Base-by-base conservation (phyloP, 2,888 invertebrate genomes). In the Labia minor region DNA sequence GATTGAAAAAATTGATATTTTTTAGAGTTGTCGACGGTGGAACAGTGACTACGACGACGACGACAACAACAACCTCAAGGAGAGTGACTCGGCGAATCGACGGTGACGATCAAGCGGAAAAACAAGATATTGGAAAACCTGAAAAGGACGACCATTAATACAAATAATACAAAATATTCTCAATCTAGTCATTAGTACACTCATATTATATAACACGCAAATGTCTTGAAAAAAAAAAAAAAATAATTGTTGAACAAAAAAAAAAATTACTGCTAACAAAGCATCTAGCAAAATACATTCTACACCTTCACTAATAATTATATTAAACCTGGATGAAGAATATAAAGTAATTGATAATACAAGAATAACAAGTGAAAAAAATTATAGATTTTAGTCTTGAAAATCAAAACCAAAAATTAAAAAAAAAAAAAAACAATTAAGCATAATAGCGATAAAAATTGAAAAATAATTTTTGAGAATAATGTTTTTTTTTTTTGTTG, bases 11-110 rank as follows among this genome's bases (percentile, higher is more conserved):
- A n/a, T n/a, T n/a, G n/a, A n/a, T n/a, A n/a, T n/a, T 61, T 65
- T 65, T 18, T 61, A 65, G 65, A 65, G 26, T 61, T 65, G 65
- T 65, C 21, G 65, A 65, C 49, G 65, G 65, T 19, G 20, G 19
- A 8, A 65, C 37, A 61, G 65, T 65, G 65, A 65, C 65, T 19
- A 65, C 65, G 1, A 65, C 65, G 10, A 65, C 65, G 21, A 65
- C 65, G 21, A 65, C 61, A 21, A 65, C 65, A 1, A 20, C 61
- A 4, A 65, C 37, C 8, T 19, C 21, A n/a, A 61, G 49, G 3
- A 11, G 8, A n/a, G n/a, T n/a, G 14, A 16, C 14, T 49, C 14
- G 49, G 14, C 49, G 16, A n/a, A 16, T n/a, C 3, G 49, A 49
- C 4, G 49, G 49, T 3, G 49, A 49, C 49, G 16, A 49, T 14